Percentiles rank a stretch among this genome's conserved stretches.
Evolutionary conservation across 2,888 invertebrate species (phyloP).

Genomic region (Pyrocoelia pectoralis): DNA sequence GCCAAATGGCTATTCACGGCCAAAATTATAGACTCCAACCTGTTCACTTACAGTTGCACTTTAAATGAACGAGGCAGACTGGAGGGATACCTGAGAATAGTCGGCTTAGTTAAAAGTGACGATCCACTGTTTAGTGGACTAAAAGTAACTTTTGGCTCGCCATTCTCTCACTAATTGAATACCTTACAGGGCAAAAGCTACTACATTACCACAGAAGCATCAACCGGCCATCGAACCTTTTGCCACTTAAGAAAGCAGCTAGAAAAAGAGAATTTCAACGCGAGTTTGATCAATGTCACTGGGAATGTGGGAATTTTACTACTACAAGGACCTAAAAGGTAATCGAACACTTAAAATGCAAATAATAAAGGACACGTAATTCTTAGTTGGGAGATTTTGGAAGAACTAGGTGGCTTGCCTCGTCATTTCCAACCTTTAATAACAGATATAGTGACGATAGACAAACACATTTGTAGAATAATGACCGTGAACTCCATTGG

Average conservation of each 20-base stretch:
- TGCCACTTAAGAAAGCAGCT: constrained; percentile 76
- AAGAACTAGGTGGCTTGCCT: constrained; percentile 66
- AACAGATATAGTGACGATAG: constrained; percentile 66
- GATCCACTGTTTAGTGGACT: constrained; percentile 68
- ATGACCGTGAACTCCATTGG: constrained; percentile 86
- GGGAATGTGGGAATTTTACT: constrained; percentile 83
- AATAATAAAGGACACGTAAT: not conserved
- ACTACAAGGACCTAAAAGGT: constrained; percentile 86
- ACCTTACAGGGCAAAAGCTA: constrained; percentile 72
- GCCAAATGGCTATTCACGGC: constrained; percentile 87
- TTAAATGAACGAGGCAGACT: constrained; percentile 84
- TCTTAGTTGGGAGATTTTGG: constrained; percentile 68
- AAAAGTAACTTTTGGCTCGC: not conserved
- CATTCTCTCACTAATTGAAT: not conserved
- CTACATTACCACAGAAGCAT: constrained; percentile 85
- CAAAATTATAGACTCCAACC: constrained; percentile 65
- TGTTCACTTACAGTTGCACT: constrained; percentile 77
- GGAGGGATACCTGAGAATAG: constrained; percentile 86
- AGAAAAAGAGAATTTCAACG: constrained; percentile 73
- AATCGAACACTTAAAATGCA: constrained; percentile 24
- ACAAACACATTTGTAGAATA: constrained; percentile 64
- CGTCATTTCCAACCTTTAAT: constrained; percentile 69
- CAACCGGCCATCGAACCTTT: constrained; percentile 77
- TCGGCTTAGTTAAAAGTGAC: constrained; percentile 65
- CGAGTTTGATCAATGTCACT: constrained; percentile 77